Evolutionary conservation across 2,113 vertebrate genomes (phyloP).

Genomic region (Epinephelus lanceolatus): DNA sequence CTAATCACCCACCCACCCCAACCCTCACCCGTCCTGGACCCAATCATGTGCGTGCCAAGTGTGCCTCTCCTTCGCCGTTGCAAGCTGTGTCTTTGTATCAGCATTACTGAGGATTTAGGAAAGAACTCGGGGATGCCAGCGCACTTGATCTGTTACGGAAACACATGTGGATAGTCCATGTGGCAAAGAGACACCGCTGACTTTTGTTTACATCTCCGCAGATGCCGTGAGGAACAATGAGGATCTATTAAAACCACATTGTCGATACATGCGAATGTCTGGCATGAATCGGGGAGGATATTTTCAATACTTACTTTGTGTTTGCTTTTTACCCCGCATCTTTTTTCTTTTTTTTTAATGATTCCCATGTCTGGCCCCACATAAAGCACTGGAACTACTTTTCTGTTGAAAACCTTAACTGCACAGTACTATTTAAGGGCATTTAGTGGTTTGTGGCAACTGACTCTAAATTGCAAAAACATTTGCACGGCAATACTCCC

Average conservation of each 20-base stretch:
- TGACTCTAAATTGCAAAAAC: constrained; percentile 83
- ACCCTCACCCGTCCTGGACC: constrained; percentile 23
- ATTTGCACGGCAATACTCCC: constrained; percentile 81
- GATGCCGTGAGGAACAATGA: constrained; percentile 70
- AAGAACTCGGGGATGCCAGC: constrained; percentile 47
- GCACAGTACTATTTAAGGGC: constrained; percentile 83
- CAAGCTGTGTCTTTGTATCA: constrained; percentile 57
- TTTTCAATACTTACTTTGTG: constrained; percentile 71
- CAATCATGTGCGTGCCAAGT: constrained; percentile 41
- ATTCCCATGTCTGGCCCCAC: constrained; percentile 68
- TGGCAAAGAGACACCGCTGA: constrained; percentile 64
- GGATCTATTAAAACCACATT: constrained; percentile 76
- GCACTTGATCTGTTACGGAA: constrained; percentile 65
- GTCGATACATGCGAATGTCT: constrained; percentile 71
- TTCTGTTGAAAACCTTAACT: constrained; percentile 80
- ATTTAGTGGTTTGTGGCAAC: constrained; percentile 83
- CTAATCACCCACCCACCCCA: constrained; percentile 15
- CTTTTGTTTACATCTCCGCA: constrained; percentile 75
- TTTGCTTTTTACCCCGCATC: constrained; percentile 59
- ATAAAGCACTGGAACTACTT: constrained; percentile 75
- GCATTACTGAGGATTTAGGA: constrained; percentile 57
- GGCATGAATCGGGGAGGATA: constrained; percentile 65
- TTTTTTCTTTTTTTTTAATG: constrained; percentile 56
- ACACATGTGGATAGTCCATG: constrained; percentile 69
- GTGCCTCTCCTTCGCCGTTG: constrained; percentile 39